phyloP scores from a whole-genome alignment of 2,888 invertebrate species.

The Amiota mariae region DNA sequence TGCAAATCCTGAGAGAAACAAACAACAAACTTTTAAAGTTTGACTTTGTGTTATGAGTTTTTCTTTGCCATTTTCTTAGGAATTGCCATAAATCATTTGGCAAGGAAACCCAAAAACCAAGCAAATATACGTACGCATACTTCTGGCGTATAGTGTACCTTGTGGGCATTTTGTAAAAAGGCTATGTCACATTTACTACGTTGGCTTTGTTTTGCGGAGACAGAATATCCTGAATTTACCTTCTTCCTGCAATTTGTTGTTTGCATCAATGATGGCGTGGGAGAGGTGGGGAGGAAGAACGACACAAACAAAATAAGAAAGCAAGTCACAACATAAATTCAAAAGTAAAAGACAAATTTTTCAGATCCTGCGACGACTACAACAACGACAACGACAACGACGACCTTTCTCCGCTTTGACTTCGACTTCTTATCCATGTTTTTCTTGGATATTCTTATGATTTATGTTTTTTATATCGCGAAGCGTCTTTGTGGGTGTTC shows the following conservation, averaged over 20 bases:
- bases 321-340: slow-evolving; percentile 63
- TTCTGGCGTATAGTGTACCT: slow-evolving; percentile 35
- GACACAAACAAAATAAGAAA: slow-evolving; percentile 43
- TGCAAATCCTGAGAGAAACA: slow-evolving; percentile 61
- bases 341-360: slow-evolving; percentile 68
- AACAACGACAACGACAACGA: slow-evolving; percentile 18
- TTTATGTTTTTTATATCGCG: slow-evolving; percentile 59
- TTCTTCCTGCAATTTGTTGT: slow-evolving; percentile 56
- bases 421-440: neutral
- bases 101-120: neutral
- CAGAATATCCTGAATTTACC: slow-evolving; percentile 68
- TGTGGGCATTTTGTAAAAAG: neutral
- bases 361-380: slow-evolving; percentile 59
- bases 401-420: slow-evolving; percentile 16
- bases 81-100: slow-evolving; percentile 58
- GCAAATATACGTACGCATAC: slow-evolving; percentile 4
- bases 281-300: neutral
- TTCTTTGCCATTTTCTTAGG: slow-evolving; percentile 1
- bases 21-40: slow-evolving; percentile 48
- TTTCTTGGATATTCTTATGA: slow-evolving; percentile 44
- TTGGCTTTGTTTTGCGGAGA: slow-evolving; percentile 68
- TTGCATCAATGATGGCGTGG: slow-evolving; percentile 47
- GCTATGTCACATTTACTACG: slow-evolving; percentile 23
- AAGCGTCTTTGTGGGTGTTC: slow-evolving; percentile 57
- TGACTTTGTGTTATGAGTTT: slow-evolving; percentile 9